Evolutionary conservation across 2,888 invertebrate genomes (phyloP).

Genomic region (Coelopa pilipes): DNA sequence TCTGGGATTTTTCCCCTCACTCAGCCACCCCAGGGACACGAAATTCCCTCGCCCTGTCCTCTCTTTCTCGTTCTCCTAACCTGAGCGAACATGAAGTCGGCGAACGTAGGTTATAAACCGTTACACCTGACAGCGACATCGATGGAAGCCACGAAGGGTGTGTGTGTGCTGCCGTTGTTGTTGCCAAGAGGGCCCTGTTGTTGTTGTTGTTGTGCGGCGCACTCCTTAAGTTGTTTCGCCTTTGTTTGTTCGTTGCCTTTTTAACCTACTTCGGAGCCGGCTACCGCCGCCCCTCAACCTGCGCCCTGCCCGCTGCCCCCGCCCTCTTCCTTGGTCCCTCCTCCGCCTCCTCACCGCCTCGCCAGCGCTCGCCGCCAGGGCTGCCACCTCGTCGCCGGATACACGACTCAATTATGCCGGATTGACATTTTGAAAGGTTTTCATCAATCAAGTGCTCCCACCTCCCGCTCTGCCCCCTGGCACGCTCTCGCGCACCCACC

Average conservation of each 20-base stretch:
- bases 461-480: not conserved
- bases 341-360: no score
- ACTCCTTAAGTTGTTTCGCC: conserved; percentile 11
- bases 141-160: conserved; percentile 46
- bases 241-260: conserved; percentile 29
- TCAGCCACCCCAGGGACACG: no score
- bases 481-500: not conserved
- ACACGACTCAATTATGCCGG: conserved; percentile 58
- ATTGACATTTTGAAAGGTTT: conserved; percentile 59
- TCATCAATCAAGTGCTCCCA: conserved; percentile 58
- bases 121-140: conserved; percentile 47
- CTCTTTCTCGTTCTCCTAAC: not conserved
- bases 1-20: no score
- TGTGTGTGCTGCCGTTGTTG: not conserved
- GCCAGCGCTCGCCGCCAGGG: no score
- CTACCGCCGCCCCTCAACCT: not conserved
- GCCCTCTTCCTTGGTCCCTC: not conserved
- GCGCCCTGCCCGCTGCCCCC: conserved; percentile 2
- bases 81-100: not conserved
- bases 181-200: conserved; percentile 24
- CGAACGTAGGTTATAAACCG: conserved; percentile 54
- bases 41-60: not conserved
- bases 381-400: conserved; percentile 34
- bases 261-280: not conserved
- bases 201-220: conserved; percentile 42